These are phyloP conservation scores for Darevskia mixta DNA, from an alignment of 2,797 vertebrate species.

Conservation along the genomic window DNA sequence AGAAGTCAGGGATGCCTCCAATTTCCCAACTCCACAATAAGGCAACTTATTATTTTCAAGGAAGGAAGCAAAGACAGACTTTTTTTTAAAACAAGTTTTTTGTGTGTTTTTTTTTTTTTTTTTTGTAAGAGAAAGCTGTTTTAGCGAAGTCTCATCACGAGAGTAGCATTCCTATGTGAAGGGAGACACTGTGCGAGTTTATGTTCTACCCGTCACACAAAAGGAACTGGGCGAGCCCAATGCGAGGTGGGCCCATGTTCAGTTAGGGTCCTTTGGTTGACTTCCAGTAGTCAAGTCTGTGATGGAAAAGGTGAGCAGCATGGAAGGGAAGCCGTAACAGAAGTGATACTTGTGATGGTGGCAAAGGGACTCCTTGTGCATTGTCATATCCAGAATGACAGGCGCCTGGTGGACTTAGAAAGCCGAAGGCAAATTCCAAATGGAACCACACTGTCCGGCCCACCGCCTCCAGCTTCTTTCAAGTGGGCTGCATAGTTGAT, in stretches of 20 bases:
- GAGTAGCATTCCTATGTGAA: constrained; percentile 64
- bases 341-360: constrained; percentile 43
- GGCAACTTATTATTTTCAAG: constrained; percentile 83
- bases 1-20: constrained; percentile 73
- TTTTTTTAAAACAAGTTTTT: constrained; percentile 66
- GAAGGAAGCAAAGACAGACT: constrained; percentile 78
- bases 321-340: constrained; percentile 64
- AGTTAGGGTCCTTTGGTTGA: constrained; percentile 83
- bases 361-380: constrained; percentile 50
- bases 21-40: constrained; percentile 80
- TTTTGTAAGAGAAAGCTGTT: constrained; percentile 34
- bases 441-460: constrained; percentile 56
- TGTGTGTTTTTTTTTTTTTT: constrained; percentile 35
- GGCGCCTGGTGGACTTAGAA: constrained; percentile 49
- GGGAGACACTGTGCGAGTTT: constrained; percentile 44
- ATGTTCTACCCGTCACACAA: constrained; percentile 40
- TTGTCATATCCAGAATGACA: constrained; percentile 23
- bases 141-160: constrained; percentile 56
- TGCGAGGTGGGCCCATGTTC: constrained; percentile 59
- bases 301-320: constrained; percentile 67
- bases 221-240: constrained; percentile 31
- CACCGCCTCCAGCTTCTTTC: constrained; percentile 64
- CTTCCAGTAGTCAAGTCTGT: constrained; percentile 76
- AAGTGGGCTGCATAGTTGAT: constrained; percentile 74
- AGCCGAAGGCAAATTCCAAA: constrained; percentile 14